A percentile compares a stretch with the other conserved stretches of the same genome.
Conservation (phyloP, 2,888 invertebrate species). For the Dione juno region DNA sequence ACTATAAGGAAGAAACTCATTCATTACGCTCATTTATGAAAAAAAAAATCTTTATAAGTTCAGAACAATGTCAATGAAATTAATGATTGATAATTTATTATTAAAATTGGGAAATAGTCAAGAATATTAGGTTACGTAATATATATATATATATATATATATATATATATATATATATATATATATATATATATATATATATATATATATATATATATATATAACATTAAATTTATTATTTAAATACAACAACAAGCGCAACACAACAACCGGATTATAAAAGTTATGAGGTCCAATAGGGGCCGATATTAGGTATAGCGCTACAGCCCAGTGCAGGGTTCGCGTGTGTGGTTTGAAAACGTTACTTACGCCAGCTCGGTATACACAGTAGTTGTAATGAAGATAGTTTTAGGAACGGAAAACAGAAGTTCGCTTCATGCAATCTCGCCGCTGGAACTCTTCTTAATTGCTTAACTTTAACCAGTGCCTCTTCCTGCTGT, state of each 20-base stretch:
- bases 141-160: too few species aligned
- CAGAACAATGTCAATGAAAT: background rate
- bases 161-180: too few species aligned
- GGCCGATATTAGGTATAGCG: slow-evolving; percentile 2
- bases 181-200: too few species aligned
- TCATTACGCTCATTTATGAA: background rate
- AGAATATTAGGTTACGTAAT: background rate
- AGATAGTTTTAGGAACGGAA: slow-evolving; percentile 78
- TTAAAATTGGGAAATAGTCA: background rate
- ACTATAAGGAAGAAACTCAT: slow-evolving; percentile 17
- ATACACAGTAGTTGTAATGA: slow-evolving; percentile 71
- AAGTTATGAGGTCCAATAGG: background rate
- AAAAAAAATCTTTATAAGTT: background rate
- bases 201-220: too few species aligned
- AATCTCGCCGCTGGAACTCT: slow-evolving; percentile 74
- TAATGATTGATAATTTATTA: background rate
- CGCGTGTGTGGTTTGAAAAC: slow-evolving; percentile 50
- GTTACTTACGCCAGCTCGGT: slow-evolving; percentile 52
- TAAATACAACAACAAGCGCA: background rate
- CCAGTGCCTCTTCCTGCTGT: slow-evolving; percentile 66
- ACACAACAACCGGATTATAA: background rate
- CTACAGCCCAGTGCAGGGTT: slow-evolving; percentile 32
- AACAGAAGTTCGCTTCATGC: slow-evolving; percentile 75
- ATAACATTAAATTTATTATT: too few species aligned
- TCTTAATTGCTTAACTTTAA: slow-evolving; percentile 81